Percentiles rank a stretch among this genome's conserved stretches.
Conservation (phyloP, 35 echinoderm and acorn worm species). For the Patiria miniata region DNA sequence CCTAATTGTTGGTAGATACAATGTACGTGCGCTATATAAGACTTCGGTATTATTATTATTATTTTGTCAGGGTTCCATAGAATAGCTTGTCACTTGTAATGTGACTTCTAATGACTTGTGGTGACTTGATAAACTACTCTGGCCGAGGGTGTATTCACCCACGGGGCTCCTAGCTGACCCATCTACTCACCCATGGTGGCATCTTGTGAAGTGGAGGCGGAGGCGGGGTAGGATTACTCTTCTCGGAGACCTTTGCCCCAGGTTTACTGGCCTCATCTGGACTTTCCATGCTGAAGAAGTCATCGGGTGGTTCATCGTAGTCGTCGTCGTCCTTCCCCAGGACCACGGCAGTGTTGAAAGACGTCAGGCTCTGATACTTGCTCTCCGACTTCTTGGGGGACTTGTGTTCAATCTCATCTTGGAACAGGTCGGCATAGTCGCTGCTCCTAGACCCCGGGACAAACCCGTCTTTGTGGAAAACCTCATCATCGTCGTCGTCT, state of each 20-base stretch:
- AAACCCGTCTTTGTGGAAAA: constrained; percentile 41
- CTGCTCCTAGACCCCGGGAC: constrained; percentile 9
- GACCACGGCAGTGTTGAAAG: constrained; percentile 17
- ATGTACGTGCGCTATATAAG: too few species aligned
- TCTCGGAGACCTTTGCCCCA: neutral
- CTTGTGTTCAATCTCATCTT: constrained; percentile 6
- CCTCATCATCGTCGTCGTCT: constrained; percentile 42
- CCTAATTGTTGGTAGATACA: too few species aligned
- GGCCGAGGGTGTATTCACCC: neutral
- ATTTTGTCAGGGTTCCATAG: too few species aligned
- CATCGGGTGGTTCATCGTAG: constrained; percentile 68
- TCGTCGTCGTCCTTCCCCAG: constrained; percentile 45
- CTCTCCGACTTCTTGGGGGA: constrained; percentile 24
- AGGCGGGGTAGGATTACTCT: constrained; percentile 7
- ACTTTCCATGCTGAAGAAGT: constrained; percentile 43
- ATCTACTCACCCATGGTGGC: constrained; percentile 42
- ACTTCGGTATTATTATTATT: too few species aligned
- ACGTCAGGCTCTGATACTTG: constrained; percentile 53
- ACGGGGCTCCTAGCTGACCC: neutral
- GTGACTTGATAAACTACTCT: too few species aligned
- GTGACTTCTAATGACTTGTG: too few species aligned
- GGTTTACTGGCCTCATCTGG: constrained; percentile 1
- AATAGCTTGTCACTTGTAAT: too few species aligned
- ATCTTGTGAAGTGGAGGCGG: constrained; percentile 43
- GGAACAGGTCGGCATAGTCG: constrained; percentile 52